These are phyloP conservation scores for Solea senegalensis DNA, from an alignment of 2,113 vertebrate genomes.

Conservation along the genomic window DNA sequence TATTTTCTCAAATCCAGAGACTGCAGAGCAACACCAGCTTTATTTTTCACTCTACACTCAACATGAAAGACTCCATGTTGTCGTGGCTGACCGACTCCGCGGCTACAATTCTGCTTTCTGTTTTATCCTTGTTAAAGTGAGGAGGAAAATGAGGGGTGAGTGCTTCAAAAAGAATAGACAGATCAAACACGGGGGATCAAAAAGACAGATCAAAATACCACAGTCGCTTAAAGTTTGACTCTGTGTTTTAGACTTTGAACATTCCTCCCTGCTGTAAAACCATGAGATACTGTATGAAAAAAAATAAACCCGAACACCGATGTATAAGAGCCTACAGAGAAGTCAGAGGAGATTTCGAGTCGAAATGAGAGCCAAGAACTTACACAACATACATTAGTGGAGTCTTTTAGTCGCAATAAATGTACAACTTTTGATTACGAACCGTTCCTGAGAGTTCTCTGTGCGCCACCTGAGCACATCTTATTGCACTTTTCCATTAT, in stretches of 20 bases:
- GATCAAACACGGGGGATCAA: constrained; percentile 69
- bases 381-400: background rate
- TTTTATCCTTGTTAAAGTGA: constrained; percentile 73
- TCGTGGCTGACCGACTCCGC: constrained; percentile 41
- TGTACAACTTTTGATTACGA: constrained; percentile 19
- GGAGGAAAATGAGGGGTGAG: constrained; percentile 61
- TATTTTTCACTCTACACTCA: constrained; percentile 38
- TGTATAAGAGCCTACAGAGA: constrained; percentile 35
- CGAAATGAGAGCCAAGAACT: constrained; percentile 17
- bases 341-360: constrained; percentile 19
- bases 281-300: constrained; percentile 43
- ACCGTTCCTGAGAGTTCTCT: background rate
- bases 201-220: constrained; percentile 60
- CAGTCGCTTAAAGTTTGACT: constrained; percentile 55
- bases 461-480: background rate
- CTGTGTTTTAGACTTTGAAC: constrained; percentile 55
- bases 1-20: constrained; percentile 44
- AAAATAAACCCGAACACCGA: constrained; percentile 38
- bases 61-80: constrained; percentile 60
- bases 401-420: constrained; percentile 11
- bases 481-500: background rate
- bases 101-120: constrained; percentile 69
- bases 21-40: constrained; percentile 52
- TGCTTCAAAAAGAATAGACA: constrained; percentile 76
- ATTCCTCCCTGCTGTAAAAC: constrained; percentile 50